These are phyloP conservation scores for Scaptomyza reducta DNA, from an alignment of 2,888 invertebrate species.

Conservation along the genomic window DNA sequence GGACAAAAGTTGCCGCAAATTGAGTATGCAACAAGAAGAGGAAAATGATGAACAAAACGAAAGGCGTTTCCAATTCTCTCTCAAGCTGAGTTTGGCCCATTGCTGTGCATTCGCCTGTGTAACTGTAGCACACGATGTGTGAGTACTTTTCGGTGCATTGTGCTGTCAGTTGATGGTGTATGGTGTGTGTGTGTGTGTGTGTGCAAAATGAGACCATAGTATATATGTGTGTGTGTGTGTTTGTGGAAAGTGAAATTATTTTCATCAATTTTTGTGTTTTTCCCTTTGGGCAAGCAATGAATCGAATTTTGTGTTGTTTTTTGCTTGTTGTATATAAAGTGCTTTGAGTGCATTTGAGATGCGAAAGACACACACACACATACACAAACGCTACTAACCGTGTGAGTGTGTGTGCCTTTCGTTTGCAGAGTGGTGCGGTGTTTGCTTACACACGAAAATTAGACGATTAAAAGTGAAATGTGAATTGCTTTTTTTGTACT, in stretches of 20 bases:
- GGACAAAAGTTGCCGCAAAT: slow-evolving; percentile 19
- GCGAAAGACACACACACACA: slow-evolving; percentile 32
- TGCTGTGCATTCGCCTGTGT: slow-evolving; percentile 32
- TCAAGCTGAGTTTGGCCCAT: slow-evolving; percentile 7
- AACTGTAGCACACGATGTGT: slow-evolving; percentile 11
- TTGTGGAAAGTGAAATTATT: slow-evolving; percentile 32
- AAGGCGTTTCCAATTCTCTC: slow-evolving; percentile 9
- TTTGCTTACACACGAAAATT: slow-evolving; percentile 52
- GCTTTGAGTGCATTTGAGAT: slow-evolving; percentile 61
- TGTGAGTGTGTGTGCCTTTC: slow-evolving; percentile 19
- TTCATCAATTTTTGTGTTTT: slow-evolving; percentile 6
- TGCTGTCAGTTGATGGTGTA: neutral
- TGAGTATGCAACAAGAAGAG: neutral
- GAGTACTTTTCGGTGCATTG: slow-evolving; percentile 33
- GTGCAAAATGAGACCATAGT: slow-evolving; percentile 21
- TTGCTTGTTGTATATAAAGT: slow-evolving; percentile 27
- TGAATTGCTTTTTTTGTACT: slow-evolving; percentile 76
- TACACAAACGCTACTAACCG: slow-evolving; percentile 1
- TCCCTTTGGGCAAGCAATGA: slow-evolving; percentile 21
- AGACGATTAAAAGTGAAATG: slow-evolving; percentile 46
- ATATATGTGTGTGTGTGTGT: slow-evolving; percentile 4
- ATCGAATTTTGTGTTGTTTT: slow-evolving; percentile 24
- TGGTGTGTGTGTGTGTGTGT: slow-evolving; percentile 7
- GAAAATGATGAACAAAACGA: neutral
- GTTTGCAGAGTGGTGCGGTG: slow-evolving; percentile 53